These are phyloP conservation scores for Mactra quadrangularis DNA, from an alignment of 1,140 invertebrate species.

Conservation along the genomic window DNA sequence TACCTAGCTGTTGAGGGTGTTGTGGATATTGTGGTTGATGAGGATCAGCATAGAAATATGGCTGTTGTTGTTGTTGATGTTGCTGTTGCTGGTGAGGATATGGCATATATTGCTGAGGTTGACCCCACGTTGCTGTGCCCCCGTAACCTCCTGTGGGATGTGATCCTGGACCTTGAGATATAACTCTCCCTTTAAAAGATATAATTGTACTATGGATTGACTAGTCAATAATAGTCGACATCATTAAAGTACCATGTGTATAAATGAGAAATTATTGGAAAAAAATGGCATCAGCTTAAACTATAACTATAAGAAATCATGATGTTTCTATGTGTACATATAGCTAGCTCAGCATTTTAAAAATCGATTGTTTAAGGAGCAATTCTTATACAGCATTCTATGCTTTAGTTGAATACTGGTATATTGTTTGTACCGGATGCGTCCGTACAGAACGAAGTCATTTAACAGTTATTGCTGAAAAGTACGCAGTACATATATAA, in stretches of 20 bases:
- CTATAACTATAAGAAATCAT: no score
- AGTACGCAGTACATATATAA: no score
- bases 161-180: neutral
- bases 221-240: no score
- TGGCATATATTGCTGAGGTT: neutral
- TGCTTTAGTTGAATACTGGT: no score
- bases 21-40: constrained; percentile 16
- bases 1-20: no score
- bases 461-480: no score
- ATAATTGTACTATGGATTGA: neutral
- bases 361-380: no score
- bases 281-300: neutral
- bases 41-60: neutral
- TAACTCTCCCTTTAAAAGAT: neutral
- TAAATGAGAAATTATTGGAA: neutral
- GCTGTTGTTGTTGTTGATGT: neutral
- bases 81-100: constrained; percentile 26
- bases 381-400: no score
- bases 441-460: no score
- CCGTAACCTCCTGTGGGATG: constrained; percentile 20
- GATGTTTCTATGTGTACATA: no score
- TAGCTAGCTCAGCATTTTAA: no score
- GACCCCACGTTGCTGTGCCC: neutral
- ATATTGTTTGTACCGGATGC: no score
- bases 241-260: neutral